phyloP scores from a whole-genome alignment of 2,797 vertebrate genomes.

The Enteromius anoplus region DNA sequence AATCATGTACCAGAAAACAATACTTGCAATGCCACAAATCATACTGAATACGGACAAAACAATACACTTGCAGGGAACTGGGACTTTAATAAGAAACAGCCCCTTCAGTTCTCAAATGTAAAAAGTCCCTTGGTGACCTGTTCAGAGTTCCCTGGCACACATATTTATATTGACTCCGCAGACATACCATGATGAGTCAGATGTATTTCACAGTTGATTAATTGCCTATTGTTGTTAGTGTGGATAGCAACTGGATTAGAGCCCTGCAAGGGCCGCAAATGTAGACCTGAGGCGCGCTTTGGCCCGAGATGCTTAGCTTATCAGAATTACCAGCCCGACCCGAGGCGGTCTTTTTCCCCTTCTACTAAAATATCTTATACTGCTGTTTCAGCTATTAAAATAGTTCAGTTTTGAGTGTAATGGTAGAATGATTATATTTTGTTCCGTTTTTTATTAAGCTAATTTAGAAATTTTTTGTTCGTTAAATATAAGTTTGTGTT shows the following conservation, averaged over 20 bases:
- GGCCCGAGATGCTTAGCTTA: no score
- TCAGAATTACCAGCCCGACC: no score
- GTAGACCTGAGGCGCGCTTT: no score
- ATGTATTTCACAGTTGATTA: background rate
- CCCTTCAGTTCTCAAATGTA: constrained; percentile 14
- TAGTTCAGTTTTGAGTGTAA: no score
- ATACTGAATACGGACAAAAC: background rate
- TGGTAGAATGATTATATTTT: no score
- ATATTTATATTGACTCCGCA: background rate
- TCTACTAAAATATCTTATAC: no score
- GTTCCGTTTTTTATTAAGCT: no score
- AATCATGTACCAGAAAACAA: background rate
- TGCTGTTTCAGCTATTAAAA: no score
- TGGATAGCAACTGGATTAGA: constrained; percentile 1
- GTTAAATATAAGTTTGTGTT: no score
- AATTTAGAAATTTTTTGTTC: no score
- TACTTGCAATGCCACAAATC: constrained; percentile 10
- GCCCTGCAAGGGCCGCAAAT: no score
- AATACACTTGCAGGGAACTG: constrained; percentile 22
- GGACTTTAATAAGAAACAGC: constrained; percentile 29
- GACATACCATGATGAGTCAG: constrained; percentile 7
- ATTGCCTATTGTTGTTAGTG: background rate
- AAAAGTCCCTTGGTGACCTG: constrained; percentile 13
- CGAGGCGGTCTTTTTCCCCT: no score
- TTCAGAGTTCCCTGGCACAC: constrained; percentile 13